phyloP scores from a whole-genome alignment of 2,113 vertebrate genomes.

The Colistium nudipinnis region DNA sequence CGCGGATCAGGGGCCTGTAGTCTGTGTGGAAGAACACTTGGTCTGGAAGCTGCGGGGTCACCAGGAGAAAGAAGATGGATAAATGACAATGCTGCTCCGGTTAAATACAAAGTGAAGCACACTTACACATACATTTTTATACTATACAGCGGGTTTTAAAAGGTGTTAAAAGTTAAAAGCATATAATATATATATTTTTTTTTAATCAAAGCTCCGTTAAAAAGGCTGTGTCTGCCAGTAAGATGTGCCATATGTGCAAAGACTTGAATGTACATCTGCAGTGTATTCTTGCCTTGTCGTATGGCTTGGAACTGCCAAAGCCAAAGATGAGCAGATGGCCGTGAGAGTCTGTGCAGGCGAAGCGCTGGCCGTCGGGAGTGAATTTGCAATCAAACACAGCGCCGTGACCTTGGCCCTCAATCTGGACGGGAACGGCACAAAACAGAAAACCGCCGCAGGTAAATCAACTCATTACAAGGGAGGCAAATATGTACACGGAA shows the following conservation, averaged over 20 bases:
- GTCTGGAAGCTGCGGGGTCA: constrained; percentile 89
- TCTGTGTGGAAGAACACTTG: constrained; percentile 99
- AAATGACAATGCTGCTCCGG: not conserved
- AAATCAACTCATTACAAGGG: not conserved
- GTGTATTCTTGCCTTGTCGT: constrained; percentile 88
- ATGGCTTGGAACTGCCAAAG: constrained; percentile 92
- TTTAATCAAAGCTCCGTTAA: too few relatives aligned
- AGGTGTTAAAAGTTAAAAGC: not conserved
- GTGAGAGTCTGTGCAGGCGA: constrained; percentile 97
- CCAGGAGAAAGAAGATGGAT: not conserved
- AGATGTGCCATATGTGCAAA: not conserved
- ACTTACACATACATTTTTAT: not conserved
- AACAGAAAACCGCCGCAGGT: too few relatives aligned
- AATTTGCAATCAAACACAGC: constrained; percentile 99
- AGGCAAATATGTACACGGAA: constrained; percentile 1
- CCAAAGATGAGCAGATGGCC: constrained; percentile 96
- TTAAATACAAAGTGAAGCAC: not conserved
- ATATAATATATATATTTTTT: not conserved
- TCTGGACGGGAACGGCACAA: constrained; percentile 78
- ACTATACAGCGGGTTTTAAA: not conserved
- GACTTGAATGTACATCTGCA: not conserved
- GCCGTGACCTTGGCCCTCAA: constrained; percentile 96
- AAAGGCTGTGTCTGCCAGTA: not conserved
- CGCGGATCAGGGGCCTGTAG: constrained; percentile 93
- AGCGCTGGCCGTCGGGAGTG: constrained; percentile 94